These are phyloP conservation scores for Allacma fusca DNA, from an alignment of 2,888 invertebrate genomes.

Conservation along the genomic window DNA sequence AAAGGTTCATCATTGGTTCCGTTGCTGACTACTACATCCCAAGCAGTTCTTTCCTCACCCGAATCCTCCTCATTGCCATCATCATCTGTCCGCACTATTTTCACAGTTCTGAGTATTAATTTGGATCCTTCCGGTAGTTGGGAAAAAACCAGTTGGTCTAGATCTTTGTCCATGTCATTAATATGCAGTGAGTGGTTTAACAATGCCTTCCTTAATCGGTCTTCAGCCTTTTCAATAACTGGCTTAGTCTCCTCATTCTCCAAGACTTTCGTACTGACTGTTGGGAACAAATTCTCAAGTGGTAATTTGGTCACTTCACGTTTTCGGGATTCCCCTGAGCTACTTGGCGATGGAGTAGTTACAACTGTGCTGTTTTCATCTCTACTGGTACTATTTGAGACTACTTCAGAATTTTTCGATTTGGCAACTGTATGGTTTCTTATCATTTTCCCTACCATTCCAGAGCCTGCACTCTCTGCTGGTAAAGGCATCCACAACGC, in stretches of 20 bases:
- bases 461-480: not conserved
- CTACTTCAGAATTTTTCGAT: not conserved
- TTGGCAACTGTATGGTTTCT: conserved; percentile 19
- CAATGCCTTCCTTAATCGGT: conserved; percentile 44
- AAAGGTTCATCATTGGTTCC: conserved; percentile 42
- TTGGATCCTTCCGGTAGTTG: conserved; percentile 60
- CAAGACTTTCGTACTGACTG: not conserved
- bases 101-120: conserved; percentile 58
- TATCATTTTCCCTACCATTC: not conserved
- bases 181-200: conserved; percentile 55
- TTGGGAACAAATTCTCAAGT: conserved; percentile 46
- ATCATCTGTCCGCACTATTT: conserved; percentile 60
- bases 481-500: not conserved
- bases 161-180: conserved; percentile 57
- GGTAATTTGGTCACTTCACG: conserved; percentile 44
- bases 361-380: not conserved
- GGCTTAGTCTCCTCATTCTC: not conserved
- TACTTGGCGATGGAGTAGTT: conserved; percentile 10
- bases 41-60: conserved; percentile 48
- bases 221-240: conserved; percentile 1
- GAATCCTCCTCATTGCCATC: conserved; percentile 55
- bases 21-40: conserved; percentile 54
- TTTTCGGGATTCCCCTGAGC: conserved; percentile 15
- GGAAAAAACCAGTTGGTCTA: conserved; percentile 60
- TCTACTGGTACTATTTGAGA: not conserved